Conservation (phyloP, 2,888 invertebrate genomes). For the Drosophila subsilvestris region DNA sequence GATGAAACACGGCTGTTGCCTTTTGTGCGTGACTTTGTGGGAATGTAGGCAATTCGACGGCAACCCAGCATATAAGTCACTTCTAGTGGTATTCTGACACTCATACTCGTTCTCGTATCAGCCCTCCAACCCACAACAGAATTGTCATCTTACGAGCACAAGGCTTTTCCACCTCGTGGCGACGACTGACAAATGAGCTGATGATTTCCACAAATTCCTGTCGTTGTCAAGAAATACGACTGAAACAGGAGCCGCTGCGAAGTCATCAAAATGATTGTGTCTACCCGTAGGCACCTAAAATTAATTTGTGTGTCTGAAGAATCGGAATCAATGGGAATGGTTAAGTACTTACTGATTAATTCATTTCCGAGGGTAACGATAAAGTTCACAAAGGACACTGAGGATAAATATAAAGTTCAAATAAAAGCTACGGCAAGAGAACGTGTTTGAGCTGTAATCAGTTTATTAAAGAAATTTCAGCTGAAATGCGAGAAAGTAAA, state of each 20-base stretch:
- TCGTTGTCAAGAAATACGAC: conserved; percentile 43
- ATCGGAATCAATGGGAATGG: background rate
- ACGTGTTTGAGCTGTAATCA: too few relatives aligned
- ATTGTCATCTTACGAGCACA: conserved; percentile 26
- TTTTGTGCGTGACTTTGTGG: conserved; percentile 42
- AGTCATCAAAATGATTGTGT: conserved; percentile 26
- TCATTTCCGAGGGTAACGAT: too few relatives aligned
- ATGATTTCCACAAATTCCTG: conserved; percentile 43
- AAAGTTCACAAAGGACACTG: too few relatives aligned
- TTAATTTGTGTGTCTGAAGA: conserved; percentile 37
- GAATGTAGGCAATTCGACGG: conserved; percentile 41
- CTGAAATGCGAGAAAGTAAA: too few relatives aligned
- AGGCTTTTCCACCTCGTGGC: conserved; percentile 51
- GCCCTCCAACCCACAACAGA: conserved; percentile 5
- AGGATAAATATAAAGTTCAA: too few relatives aligned
- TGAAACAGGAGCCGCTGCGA: background rate
- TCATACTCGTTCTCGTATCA: conserved; percentile 6
- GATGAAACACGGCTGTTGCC: conserved; percentile 35
- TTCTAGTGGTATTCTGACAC: conserved; percentile 10
- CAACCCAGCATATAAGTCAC: conserved; percentile 14
- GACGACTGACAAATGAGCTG: conserved; percentile 57
- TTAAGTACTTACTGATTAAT: too few relatives aligned
- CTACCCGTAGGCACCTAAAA: conserved; percentile 42
- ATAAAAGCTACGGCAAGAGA: too few relatives aligned
- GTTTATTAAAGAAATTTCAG: too few relatives aligned